Evolutionary conservation across 2,888 invertebrate species (phyloP), one percentile per base, ranked within the genome.

Genomic region (Gortyna flavago): DNA sequence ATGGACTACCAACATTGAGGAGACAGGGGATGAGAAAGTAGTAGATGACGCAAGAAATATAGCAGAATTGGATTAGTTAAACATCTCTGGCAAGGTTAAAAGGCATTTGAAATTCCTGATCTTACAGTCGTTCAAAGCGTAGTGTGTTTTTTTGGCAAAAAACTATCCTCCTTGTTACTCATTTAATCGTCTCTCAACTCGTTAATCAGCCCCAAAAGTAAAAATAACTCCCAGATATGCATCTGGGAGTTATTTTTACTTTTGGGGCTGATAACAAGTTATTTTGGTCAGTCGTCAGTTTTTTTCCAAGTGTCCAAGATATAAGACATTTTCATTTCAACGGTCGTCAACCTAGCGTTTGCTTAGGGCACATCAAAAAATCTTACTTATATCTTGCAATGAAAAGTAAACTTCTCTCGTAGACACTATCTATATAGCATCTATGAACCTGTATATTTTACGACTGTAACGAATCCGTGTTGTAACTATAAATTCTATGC

Each of bases 401-500:
- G 18, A 71, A 35, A 73, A n/a, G 13, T 29, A 9, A 69, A 25
- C n/a, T 54, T 8, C 32, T n/a, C 6, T 32, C 11, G 9, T 9
- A n/a, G 13, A 41, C 0, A 29, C 9, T 21, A 44, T 29, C 44
- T 77, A 1, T n/a, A 44, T 4, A 44, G 32, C n/a, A 61, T 32
- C 21, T 38, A 69, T 71, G n/a, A 5, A 41, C 18, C 38, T 61
- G 54, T 51, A 59, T 72, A 73, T 57, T 76, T 69, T 66, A 80
- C 25, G 38, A 84, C 59, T 41, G 54, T 44, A 72, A 71, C 64
- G 32, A 79, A 74, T 61, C 57, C 41, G 29, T 73, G 57, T 74
- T 35, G 18, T 54, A 78, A 57, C 68, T 69, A 84, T 72, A 83
- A 80, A 74, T 74, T 71, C 25, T 54, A 71, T 74, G 80, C 85